Base-by-base conservation (phyloP, 2,888 invertebrate genomes). In the Pheosia tremula region DNA sequence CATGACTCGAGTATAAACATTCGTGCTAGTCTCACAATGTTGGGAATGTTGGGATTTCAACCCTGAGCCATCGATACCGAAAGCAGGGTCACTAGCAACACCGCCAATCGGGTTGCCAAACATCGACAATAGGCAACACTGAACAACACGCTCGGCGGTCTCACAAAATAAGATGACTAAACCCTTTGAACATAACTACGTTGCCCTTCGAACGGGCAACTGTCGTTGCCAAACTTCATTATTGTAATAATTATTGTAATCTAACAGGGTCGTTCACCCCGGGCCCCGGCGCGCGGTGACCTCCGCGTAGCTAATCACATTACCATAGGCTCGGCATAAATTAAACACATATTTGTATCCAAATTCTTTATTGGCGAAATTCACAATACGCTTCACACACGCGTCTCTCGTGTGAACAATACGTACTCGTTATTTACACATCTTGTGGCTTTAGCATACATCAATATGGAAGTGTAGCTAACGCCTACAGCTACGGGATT, bases 311-410 rank as follows among this genome's bases (percentile, higher is more conserved):
- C 37, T 53, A 11, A 37, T 62, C 54, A 54, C 41, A 64, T 62
- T 61, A 69, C 43, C 56, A 65, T 71, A 63, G 68, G 69, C 56
- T 60, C 61, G 63, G 60, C 53, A 69, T 72, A 69, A 76, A 71
- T 75, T 61, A 74, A 76, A 74, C 64, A 54, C 62, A 8, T 56
- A 43, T 64, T 61, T 50, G 13, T 64, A 67, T 58, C 9, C 24
- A 69, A 71, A 11, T 50, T 59, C 64, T 74, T 75, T 76, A 75
- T 76, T 74, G 6, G 37, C 45, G 11, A 63, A 64, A 49, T 65
- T 64, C 53, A 68, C 63, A 70, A 64, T 62, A 59, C 39, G 65
- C 37, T 57, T 55, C 57, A 58, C 39, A 57, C 57, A 52, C n/a
- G 50, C 10, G 37, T 49, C 38, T 36, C 37, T 56, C 58, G 10